A percentile compares a stretch with the other conserved stretches of the same genome.
Evolutionary conservation across 2,113 vertebrate genomes (phyloP).

Genomic region (Channa maculata): DNA sequence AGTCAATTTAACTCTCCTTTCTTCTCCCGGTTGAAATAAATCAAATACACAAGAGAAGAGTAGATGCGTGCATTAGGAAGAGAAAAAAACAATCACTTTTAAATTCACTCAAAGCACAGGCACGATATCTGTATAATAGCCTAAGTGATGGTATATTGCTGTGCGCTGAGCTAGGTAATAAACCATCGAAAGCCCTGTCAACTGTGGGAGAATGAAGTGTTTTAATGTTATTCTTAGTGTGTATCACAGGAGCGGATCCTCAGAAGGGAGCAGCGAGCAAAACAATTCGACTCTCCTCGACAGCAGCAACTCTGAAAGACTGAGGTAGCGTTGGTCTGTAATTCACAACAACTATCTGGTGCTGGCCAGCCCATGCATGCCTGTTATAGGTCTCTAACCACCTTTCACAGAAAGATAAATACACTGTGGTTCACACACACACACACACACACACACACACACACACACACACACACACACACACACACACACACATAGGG

Average conservation of each 20-base stretch:
- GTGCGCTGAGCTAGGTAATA: constrained; percentile 64
- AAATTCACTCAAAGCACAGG: constrained; percentile 65
- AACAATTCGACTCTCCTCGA: constrained; percentile 64
- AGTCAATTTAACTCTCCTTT: constrained; percentile 69
- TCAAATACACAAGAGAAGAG: constrained; percentile 65
- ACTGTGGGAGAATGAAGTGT: constrained; percentile 52
- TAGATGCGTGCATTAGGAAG: constrained; percentile 38
- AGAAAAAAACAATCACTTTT: constrained; percentile 67
- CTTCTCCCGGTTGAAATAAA: constrained; percentile 67
- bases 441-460: constrained; percentile 20
- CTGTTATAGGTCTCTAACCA: constrained; percentile 74
- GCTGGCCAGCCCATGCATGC: constrained; percentile 61
- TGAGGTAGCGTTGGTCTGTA: constrained; percentile 73
- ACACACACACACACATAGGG: neutral
- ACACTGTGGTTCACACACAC: constrained; percentile 44
- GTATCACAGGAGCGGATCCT: constrained; percentile 61
- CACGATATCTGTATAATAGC: constrained; percentile 59
- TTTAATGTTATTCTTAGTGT: constrained; percentile 71
- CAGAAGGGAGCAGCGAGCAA: constrained; percentile 52
- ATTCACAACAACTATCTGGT: constrained; percentile 73
- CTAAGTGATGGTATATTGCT: constrained; percentile 68
- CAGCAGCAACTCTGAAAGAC: constrained; percentile 64
- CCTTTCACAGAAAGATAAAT: constrained; percentile 71
- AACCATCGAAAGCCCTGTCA: constrained; percentile 65
- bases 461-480: constrained; percentile 31